Base-by-base conservation (phyloP, 2,888 invertebrate species). In the Cerastis leucographa region DNA sequence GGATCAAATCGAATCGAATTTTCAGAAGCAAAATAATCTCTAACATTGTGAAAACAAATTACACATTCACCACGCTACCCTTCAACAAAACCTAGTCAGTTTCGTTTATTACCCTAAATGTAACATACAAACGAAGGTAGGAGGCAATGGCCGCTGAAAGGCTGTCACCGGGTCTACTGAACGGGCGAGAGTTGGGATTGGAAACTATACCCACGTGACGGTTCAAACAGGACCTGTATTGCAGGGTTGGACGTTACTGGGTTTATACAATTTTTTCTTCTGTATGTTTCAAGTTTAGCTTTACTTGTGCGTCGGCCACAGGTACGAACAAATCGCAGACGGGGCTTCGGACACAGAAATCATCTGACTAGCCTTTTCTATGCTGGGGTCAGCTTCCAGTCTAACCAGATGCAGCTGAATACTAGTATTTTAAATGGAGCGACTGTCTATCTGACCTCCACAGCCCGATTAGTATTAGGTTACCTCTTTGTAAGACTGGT, bases 151-250 rank as follows among this genome's bases (percentile, higher is more conserved):
- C 8, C 70, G 54, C 29, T 83, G 72, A 73, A 83, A 84, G 44
- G 49, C 80, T 84, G 85, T 84, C 85, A 84, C 22, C 17, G n/a
- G 40, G 66, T 12, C 70, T 83, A 76, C 42, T 70, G 35, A 67
- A 17, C 17, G 9, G 56, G 44, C 9, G 56, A 62, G 56, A 70
- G 67, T 46, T 64, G 68, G 76, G 71, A 25, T 5, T n/a, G n/a
- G n/a, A n/a, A n/a, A n/a, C 40, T 5, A 29, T 25, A 54, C n/a
- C n/a, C 14, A 71, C 35, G 22, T 54, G 46, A 17, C 49, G 14
- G 4, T 42, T 49, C 2, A 61, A 62, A 59, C 4, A 29, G 17
- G 25, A 14, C 7, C n/a, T 51, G 25, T n/a, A 65, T 42, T 19
- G 6, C 59, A 71, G 49, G 49, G 80, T 42, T 80, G 54, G 0